A percentile compares a stretch with the other conserved stretches of the same genome.
Evolutionary conservation across 1,140 invertebrate species (phyloP).

Genomic region (Gryllus bimaculatus): DNA sequence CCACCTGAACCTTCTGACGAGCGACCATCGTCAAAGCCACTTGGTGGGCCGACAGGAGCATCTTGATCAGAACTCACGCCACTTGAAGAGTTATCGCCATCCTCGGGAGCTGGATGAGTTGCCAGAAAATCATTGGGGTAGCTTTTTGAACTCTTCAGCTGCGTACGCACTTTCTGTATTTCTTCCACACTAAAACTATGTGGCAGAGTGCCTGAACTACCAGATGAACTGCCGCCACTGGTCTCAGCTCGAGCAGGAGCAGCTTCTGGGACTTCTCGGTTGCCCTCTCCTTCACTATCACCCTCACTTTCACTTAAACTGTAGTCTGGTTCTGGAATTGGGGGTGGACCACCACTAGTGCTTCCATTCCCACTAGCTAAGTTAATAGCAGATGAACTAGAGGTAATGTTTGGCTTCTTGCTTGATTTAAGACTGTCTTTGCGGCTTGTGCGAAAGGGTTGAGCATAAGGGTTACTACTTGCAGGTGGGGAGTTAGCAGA

Average conservation of each 20-base stretch:
- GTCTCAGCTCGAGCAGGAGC: neutral
- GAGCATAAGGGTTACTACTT: slow-evolving; percentile 22
- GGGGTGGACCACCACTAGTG: slow-evolving; percentile 27
- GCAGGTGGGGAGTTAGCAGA: neutral
- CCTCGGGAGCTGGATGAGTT: slow-evolving; percentile 44
- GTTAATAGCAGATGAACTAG: slow-evolving; percentile 35
- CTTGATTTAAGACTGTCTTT: slow-evolving; percentile 7
- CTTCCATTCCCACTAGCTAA: slow-evolving; percentile 24
- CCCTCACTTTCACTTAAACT: slow-evolving; percentile 65
- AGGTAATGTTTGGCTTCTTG: slow-evolving; percentile 31
- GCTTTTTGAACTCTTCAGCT: slow-evolving; percentile 73
- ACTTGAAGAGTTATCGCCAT: slow-evolving; percentile 77
- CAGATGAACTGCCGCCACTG: slow-evolving; percentile 37
- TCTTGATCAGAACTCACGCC: slow-evolving; percentile 81
- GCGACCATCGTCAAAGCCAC: slow-evolving; percentile 35
- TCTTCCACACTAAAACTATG: slow-evolving; percentile 80
- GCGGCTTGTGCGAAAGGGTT: slow-evolving; percentile 21
- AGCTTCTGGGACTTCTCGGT: slow-evolving; percentile 26
- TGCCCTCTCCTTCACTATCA: slow-evolving; percentile 43
- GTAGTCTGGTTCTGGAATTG: slow-evolving; percentile 84
- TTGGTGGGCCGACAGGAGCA: slow-evolving; percentile 39
- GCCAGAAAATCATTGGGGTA: slow-evolving; percentile 65
- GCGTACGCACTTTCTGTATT: slow-evolving; percentile 72
- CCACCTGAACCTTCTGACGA: slow-evolving; percentile 18
- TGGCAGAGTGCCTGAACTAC: slow-evolving; percentile 61